A percentile compares a stretch with the other conserved stretches of the same genome.
phyloP scores from a whole-genome alignment of 2,797 vertebrate species.

The Chaunax sp. region DNA sequence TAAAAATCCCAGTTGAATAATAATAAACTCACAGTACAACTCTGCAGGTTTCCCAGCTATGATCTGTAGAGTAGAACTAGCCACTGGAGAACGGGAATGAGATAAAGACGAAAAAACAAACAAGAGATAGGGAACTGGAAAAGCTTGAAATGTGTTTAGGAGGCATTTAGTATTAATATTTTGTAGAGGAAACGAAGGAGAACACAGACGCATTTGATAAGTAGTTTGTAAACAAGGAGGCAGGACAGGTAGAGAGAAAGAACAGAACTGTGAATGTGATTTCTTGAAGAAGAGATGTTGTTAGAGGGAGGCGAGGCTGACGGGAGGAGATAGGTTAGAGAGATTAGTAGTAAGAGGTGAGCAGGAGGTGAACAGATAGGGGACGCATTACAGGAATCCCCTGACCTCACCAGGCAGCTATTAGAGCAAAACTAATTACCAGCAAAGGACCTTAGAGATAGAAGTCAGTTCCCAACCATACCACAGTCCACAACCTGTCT shows the following conservation, averaged over 20 bases:
- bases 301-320: slow-evolving; percentile 38
- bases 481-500: slow-evolving; percentile 51
- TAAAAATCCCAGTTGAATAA: slow-evolving; percentile 67
- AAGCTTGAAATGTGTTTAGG: slow-evolving; percentile 37
- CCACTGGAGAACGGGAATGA: slow-evolving; percentile 31
- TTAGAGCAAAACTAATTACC: slow-evolving; percentile 81
- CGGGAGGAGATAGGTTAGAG: slow-evolving; percentile 66
- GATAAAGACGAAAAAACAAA: slow-evolving; percentile 28
- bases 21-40: slow-evolving; percentile 56
- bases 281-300: slow-evolving; percentile 55
- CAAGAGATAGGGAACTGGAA: slow-evolving; percentile 25
- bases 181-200: slow-evolving; percentile 14
- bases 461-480: slow-evolving; percentile 62
- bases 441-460: slow-evolving; percentile 67
- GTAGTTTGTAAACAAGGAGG: slow-evolving; percentile 8
- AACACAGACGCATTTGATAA: slow-evolving; percentile 7
- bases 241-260: background rate
- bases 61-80: slow-evolving; percentile 40
- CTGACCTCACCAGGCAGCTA: slow-evolving; percentile 72
- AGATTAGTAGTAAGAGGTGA: slow-evolving; percentile 71
- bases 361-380: slow-evolving; percentile 75
- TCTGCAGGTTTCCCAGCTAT: slow-evolving; percentile 51
- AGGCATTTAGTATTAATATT: slow-evolving; percentile 30
- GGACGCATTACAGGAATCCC: slow-evolving; percentile 78
- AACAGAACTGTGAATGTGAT: slow-evolving; percentile 30